Evolutionary conservation across 2,113 vertebrate species (phyloP).

Genomic region (Loxodonta africana): DNA sequence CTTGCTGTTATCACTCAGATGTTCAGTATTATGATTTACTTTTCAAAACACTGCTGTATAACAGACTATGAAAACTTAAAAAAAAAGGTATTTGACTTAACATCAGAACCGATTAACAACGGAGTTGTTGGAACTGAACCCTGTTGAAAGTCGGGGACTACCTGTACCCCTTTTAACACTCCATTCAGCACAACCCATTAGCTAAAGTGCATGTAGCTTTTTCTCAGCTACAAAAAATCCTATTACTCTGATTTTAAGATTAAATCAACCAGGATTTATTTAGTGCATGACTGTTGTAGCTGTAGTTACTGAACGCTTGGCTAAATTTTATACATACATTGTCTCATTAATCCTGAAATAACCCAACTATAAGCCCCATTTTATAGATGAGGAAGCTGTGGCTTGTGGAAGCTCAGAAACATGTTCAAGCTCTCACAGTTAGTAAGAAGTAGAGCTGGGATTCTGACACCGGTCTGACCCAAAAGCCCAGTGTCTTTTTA

Average conservation of each 20-base stretch:
- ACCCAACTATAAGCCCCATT: not conserved
- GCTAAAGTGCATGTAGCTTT: not conserved
- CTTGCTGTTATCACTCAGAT: not conserved
- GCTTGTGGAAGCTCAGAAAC: not conserved
- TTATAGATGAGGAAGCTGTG: not conserved
- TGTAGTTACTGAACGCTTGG: not conserved
- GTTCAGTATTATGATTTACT: not conserved
- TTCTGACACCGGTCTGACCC: not conserved
- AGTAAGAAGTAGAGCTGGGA: not conserved
- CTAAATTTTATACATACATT: not conserved
- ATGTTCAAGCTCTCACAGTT: not conserved
- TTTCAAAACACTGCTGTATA: not conserved
- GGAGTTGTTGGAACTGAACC: not conserved
- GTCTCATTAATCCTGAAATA: not conserved
- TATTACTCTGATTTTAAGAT: not conserved
- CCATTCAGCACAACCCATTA: not conserved
- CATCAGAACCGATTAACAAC: not conserved
- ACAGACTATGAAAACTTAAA: not conserved
- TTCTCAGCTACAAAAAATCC: not conserved
- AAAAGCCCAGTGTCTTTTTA: not conserved
- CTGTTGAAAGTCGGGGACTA: not conserved
- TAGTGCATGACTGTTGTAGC: not conserved
- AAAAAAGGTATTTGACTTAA: not conserved
- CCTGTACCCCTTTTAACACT: not conserved
- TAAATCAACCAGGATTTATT: not conserved